Percentiles rank a stretch among this genome's conserved stretches.
phyloP scores from a whole-genome alignment of 2,888 invertebrate genomes.

The Argynnis bischoffii region DNA sequence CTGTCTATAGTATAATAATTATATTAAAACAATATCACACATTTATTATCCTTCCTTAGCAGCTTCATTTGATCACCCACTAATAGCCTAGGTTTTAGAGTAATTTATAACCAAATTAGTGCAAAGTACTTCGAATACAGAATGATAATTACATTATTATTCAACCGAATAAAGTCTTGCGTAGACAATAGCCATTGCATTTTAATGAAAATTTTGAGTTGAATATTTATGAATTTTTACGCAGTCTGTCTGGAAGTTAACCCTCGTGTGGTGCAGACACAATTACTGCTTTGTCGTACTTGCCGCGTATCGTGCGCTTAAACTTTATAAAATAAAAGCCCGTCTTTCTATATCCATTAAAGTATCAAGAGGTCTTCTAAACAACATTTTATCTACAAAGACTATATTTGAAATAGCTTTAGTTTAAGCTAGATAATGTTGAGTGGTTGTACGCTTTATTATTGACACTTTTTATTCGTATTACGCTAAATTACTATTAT shows the following conservation, averaged over 20 bases:
- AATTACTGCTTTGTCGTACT: slow-evolving; percentile 31
- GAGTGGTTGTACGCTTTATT: no score
- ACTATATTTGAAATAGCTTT: no score
- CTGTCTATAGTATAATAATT: no score
- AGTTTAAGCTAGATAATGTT: no score
- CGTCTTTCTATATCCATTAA: not conserved
- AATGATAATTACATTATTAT: slow-evolving; percentile 31
- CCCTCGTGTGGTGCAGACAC: slow-evolving; percentile 27
- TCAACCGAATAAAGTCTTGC: slow-evolving; percentile 30
- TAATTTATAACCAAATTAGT: slow-evolving; percentile 31
- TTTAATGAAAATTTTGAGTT: slow-evolving; percentile 40
- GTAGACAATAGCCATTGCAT: slow-evolving; percentile 35
- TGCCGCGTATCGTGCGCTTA: not conserved
- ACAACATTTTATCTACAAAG: no score
- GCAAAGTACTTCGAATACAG: slow-evolving; percentile 28
- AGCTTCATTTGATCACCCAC: slow-evolving; percentile 9
- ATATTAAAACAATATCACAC: no score
- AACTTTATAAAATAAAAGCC: not conserved
- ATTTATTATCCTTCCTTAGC: not conserved
- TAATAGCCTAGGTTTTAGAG: slow-evolving; percentile 12
- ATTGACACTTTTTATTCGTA: no score
- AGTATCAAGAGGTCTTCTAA: not conserved
- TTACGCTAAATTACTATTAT: no score
- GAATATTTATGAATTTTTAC: slow-evolving; percentile 42
- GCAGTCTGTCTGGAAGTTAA: slow-evolving; percentile 31